Conservation (phyloP, 35 echinoderm and acorn worm species). For the Apostichopus parvimensis region DNA sequence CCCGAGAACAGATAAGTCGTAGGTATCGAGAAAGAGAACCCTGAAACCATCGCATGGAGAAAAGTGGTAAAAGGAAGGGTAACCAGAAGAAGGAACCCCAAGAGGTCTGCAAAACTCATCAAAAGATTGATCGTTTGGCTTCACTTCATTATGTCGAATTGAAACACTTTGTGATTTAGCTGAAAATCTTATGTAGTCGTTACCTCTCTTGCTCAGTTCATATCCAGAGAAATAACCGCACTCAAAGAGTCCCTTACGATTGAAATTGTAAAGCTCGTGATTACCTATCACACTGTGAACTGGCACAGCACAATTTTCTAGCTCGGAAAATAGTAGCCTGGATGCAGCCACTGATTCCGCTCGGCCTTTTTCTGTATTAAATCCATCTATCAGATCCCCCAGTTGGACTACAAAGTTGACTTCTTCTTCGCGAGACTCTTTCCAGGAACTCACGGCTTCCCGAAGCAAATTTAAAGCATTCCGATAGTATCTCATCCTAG, state of each 20-base stretch:
- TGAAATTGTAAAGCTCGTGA: slow-evolving; percentile 94
- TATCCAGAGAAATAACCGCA: slow-evolving; percentile 48
- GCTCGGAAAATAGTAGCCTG: slow-evolving; percentile 48
- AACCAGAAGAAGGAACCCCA: not conserved
- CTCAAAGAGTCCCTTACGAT: slow-evolving; percentile 58
- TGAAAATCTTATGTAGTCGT: not conserved
- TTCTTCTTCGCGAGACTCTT: not conserved
- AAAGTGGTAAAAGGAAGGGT: slow-evolving; percentile 76
- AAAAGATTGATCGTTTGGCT: not conserved
- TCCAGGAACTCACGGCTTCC: slow-evolving; percentile 73
- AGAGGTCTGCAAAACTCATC: slow-evolving; percentile 8
- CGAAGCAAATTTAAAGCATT: slow-evolving; percentile 52
- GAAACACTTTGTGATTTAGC: not conserved
- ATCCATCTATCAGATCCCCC: slow-evolving; percentile 87
- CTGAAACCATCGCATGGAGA: slow-evolving; percentile 66
- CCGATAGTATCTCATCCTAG: slow-evolving; percentile 76
- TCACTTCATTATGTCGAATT: not conserved
- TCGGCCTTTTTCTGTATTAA: slow-evolving; percentile 61
- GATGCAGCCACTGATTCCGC: slow-evolving; percentile 33
- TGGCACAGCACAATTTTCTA: slow-evolving; percentile 52
- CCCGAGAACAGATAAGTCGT: slow-evolving; percentile 61
- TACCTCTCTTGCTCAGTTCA: not conserved
- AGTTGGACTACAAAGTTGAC: slow-evolving; percentile 72
- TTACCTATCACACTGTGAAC: slow-evolving; percentile 80
- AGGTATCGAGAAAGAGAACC: slow-evolving; percentile 56